Evolutionary conservation across 2,888 invertebrate genomes (phyloP).

Genomic region (Daptonema setosum): DNA sequence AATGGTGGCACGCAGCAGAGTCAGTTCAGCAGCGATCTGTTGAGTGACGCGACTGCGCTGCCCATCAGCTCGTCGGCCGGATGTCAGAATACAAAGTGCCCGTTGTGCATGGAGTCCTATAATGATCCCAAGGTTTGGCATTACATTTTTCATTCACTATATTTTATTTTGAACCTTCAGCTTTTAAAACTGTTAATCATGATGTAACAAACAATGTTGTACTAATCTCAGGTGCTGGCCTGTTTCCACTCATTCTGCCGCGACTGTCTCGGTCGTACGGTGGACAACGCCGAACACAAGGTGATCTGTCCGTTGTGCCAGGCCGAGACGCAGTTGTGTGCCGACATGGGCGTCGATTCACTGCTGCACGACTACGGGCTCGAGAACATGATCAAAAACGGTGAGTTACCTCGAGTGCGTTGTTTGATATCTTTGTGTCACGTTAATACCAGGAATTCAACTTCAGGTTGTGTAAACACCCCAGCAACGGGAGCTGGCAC

Average conservation of each 20-base stretch:
- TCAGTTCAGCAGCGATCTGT: not conserved
- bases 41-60: not conserved
- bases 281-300: slow-evolving; percentile 28
- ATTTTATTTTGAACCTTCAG: not conserved
- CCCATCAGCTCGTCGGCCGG: not conserved
- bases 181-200: too few species aligned
- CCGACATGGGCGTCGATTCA: slow-evolving; percentile 40
- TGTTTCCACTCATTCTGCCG: slow-evolving; percentile 67
- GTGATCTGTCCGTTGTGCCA: slow-evolving; percentile 50
- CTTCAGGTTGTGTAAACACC: too few species aligned
- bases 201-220: not conserved
- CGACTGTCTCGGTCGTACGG: slow-evolving; percentile 41
- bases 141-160: not conserved
- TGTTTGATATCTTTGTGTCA: too few species aligned
- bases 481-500: too few species aligned
- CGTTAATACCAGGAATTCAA: too few species aligned
- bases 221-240: slow-evolving; percentile 40
- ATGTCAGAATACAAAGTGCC: not conserved
- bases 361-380: slow-evolving; percentile 45
- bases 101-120: not conserved
- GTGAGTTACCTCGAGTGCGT: too few species aligned
- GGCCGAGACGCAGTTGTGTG: slow-evolving; percentile 28
- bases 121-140: not conserved
- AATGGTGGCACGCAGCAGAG: too few species aligned
- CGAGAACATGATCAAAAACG: slow-evolving; percentile 27